These are phyloP conservation scores for Coranthus polyacanthus DNA, from an alignment of 2,797 vertebrate species.

Conservation along the genomic window DNA sequence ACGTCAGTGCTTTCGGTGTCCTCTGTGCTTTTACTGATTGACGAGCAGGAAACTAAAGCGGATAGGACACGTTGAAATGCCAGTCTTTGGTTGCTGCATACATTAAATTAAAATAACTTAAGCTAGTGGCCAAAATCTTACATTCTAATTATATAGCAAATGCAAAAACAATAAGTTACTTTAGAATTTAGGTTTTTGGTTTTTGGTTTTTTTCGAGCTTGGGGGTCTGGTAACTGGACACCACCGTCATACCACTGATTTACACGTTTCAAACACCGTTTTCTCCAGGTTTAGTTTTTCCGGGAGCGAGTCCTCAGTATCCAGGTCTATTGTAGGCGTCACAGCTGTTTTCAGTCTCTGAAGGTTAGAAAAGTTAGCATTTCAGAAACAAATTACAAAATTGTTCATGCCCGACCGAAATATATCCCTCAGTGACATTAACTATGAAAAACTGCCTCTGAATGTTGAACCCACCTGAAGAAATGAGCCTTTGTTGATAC, in stretches of 20 bases:
- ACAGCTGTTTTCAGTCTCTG: slow-evolving; percentile 72
- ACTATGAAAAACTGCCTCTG: no score
- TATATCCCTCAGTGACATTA: no score
- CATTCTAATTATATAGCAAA: no score
- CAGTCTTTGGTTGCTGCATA: slow-evolving; percentile 6
- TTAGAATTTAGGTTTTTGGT: no score
- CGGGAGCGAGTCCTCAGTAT: slow-evolving; percentile 23
- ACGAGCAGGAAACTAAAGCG: not conserved
- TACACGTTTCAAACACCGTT: slow-evolving; percentile 27
- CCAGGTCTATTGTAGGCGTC: slow-evolving; percentile 65
- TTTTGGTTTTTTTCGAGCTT: not conserved
- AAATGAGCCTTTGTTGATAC: slow-evolving; percentile 75
- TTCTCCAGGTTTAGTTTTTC: slow-evolving; percentile 49
- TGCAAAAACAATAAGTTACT: no score
- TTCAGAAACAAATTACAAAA: slow-evolving; percentile 27
- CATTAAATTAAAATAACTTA: no score
- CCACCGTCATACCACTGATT: slow-evolving; percentile 10
- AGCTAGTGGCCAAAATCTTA: no score
- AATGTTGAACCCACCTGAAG: slow-evolving; percentile 68
- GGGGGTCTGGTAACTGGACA: not conserved
- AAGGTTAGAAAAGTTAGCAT: slow-evolving; percentile 21
- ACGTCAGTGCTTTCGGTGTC: not conserved
- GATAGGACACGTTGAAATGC: not conserved
- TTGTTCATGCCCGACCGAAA: not conserved
- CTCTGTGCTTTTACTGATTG: not conserved